A percentile compares a stretch with the other conserved stretches of the same genome.
These are phyloP conservation scores for Lasioglossum calceatum DNA, from an alignment of 2,888 invertebrate genomes.

Conservation along the genomic window DNA sequence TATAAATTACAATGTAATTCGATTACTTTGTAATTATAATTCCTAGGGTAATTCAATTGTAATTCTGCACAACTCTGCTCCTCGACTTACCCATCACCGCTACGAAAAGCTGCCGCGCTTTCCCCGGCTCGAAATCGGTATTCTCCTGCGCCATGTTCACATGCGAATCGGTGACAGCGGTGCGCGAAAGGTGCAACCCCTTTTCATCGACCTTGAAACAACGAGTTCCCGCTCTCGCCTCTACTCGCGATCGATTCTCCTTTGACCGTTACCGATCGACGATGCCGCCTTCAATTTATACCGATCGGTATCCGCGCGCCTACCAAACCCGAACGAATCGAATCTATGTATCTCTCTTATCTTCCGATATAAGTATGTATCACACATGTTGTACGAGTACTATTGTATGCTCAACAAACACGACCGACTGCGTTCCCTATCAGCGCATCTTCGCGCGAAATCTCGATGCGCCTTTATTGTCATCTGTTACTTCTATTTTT, in stretches of 20 bases:
- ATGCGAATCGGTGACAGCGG: not conserved
- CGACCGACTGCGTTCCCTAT: conserved; percentile 16
- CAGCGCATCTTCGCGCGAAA: conserved; percentile 22
- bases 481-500: not conserved
- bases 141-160: conserved; percentile 25
- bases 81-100: conserved; percentile 70
- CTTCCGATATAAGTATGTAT: conserved; percentile 16
- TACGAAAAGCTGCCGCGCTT: conserved; percentile 73
- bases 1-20: too few relatives aligned
- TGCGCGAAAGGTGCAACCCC: not conserved
- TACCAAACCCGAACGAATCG: conserved; percentile 20
- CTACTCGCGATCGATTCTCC: not conserved
- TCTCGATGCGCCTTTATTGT: not conserved
- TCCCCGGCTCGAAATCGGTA: conserved; percentile 65
- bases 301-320: conserved; percentile 43
- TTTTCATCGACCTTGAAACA: not conserved
- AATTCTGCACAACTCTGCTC: too few relatives aligned
- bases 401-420: conserved; percentile 56
- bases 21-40: too few relatives aligned
- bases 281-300: conserved; percentile 74
- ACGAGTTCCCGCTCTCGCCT: not conserved
- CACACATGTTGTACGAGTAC: not conserved
- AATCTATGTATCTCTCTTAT: conserved; percentile 49
- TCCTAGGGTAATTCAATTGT: too few relatives aligned
- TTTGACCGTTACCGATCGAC: conserved; percentile 38